A percentile compares a stretch with the other conserved stretches of the same genome.
Conservation (phyloP, 2,888 invertebrate genomes). For the Stenotaenia linearis region DNA sequence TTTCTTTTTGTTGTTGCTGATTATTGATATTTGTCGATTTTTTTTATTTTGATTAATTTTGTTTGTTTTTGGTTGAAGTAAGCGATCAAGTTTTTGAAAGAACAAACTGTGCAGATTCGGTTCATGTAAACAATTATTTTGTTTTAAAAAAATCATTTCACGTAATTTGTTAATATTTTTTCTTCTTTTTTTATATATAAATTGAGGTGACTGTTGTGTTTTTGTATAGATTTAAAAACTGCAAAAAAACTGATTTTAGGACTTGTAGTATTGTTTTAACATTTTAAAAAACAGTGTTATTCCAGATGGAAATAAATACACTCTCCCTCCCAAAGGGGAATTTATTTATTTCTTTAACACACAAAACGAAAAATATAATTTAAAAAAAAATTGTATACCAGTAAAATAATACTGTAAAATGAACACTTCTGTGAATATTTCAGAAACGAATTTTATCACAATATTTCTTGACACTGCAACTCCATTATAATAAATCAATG, state of each 20-base stretch:
- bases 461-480: not conserved
- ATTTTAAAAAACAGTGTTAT: not conserved
- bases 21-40: not conserved
- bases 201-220: not conserved
- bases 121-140: not conserved
- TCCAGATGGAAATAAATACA: conserved; percentile 3
- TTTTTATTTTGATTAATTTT: too few species aligned
- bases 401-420: not conserved
- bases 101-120: not conserved
- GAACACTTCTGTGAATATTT: not conserved
- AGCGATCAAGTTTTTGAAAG: not conserved
- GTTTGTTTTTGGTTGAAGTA: not conserved
- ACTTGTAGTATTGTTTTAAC: not conserved
- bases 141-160: not conserved
- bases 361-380: not conserved
- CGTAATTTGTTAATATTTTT: not conserved
- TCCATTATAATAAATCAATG: not conserved
- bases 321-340: conserved; percentile 3
- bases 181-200: not conserved
- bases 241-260: not conserved
- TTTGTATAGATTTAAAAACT: not conserved
- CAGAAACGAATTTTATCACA: not conserved
- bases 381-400: not conserved
- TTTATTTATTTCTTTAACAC: not conserved
- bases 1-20: not conserved